Conservation (phyloP, 2,113 vertebrate species). For the Fregata magnificens region DNA sequence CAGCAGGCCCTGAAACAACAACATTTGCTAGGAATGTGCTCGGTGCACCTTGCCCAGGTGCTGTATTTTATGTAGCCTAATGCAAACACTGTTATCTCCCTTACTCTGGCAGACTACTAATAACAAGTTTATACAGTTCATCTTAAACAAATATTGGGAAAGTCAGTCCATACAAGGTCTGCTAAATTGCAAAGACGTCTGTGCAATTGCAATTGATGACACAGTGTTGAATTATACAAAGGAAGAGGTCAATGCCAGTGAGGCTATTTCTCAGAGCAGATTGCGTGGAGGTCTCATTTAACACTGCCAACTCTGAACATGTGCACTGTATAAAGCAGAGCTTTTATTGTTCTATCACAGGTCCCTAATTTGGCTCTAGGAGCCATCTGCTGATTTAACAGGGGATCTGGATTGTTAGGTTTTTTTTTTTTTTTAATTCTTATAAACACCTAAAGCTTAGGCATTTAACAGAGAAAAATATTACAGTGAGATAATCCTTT, state of each 20-base stretch:
- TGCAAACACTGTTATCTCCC: slow-evolving; percentile 32
- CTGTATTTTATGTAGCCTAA: neutral
- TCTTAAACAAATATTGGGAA: slow-evolving; percentile 61
- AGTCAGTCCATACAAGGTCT: slow-evolving; percentile 44
- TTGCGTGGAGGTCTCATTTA: slow-evolving; percentile 27
- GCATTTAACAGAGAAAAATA: slow-evolving; percentile 49
- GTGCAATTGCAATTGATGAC: slow-evolving; percentile 1
- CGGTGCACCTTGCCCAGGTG: slow-evolving; percentile 1
- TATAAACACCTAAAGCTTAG: slow-evolving; percentile 28
- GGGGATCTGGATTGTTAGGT: neutral
- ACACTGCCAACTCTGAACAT: slow-evolving; percentile 25
- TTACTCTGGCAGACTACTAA: neutral
- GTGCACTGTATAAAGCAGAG: slow-evolving; percentile 2
- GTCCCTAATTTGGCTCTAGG: slow-evolving; percentile 42
- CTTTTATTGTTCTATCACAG: slow-evolving; percentile 44
- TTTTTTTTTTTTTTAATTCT: neutral
- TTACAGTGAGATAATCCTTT: slow-evolving; percentile 17
- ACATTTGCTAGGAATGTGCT: neutral
- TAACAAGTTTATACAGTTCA: slow-evolving; percentile 46
- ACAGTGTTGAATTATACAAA: neutral
- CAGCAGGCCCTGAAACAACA: neutral
- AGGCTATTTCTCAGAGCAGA: slow-evolving; percentile 14
- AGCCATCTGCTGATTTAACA: slow-evolving; percentile 59
- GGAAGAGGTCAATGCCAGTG: slow-evolving; percentile 24
- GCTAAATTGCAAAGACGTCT: slow-evolving; percentile 5